Evolutionary conservation across 2,113 vertebrate species (phyloP).

Genomic region (Etheostoma spectabile): DNA sequence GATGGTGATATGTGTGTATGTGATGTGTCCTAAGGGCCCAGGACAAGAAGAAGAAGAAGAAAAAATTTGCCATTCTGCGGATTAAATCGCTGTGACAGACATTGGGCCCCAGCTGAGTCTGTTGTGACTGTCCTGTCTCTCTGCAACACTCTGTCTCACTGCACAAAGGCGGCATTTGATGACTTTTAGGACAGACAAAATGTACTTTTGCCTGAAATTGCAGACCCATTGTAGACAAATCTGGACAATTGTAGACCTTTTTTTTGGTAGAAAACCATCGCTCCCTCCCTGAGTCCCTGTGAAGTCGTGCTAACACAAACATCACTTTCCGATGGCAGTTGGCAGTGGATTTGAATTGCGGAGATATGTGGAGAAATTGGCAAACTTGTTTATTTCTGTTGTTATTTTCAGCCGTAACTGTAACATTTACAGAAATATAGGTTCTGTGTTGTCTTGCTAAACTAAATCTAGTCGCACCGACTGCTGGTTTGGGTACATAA

Average conservation of each 20-base stretch:
- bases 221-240: not conserved
- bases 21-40: slow-evolving; percentile 18
- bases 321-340: too few relatives aligned
- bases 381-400: too few relatives aligned
- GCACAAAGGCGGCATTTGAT: not conserved
- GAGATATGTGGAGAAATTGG: too few relatives aligned
- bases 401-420: too few relatives aligned
- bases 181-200: slow-evolving; percentile 35
- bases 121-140: slow-evolving; percentile 30
- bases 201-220: not conserved
- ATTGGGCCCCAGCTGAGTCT: slow-evolving; percentile 33
- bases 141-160: not conserved
- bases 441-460: too few relatives aligned
- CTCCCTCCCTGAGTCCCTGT: too few relatives aligned
- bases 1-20: slow-evolving; percentile 2
- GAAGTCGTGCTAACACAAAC: too few relatives aligned
- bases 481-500: too few relatives aligned
- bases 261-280: not conserved
- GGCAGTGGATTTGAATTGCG: too few relatives aligned
- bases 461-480: too few relatives aligned
- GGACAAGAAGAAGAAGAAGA: slow-evolving; percentile 3
- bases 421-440: too few relatives aligned
- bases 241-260: not conserved
- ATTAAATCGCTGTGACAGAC: slow-evolving; percentile 41
- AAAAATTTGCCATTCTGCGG: slow-evolving; percentile 25